Conservation (phyloP, 2,113 vertebrate species). For the Myiopsitta monachus region DNA sequence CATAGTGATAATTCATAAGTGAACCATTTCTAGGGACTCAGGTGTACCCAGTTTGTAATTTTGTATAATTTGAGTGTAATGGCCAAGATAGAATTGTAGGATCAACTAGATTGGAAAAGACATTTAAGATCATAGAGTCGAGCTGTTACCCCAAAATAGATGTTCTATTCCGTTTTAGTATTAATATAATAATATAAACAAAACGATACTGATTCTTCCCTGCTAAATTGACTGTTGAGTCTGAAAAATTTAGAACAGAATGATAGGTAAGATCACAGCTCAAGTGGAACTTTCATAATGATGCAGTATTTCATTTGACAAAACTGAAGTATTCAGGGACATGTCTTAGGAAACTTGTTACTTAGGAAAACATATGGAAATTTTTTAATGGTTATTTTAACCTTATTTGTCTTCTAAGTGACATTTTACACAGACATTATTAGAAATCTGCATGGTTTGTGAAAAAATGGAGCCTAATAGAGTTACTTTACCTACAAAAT, state of each 20-base stretch:
- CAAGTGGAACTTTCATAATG: not conserved
- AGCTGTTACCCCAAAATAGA: not conserved
- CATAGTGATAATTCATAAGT: not conserved
- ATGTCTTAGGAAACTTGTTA: not conserved
- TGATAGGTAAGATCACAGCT: not conserved
- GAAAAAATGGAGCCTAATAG: not conserved
- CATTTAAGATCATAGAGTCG: not conserved
- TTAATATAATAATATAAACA: not conserved
- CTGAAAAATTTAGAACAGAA: not conserved
- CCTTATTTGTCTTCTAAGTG: not conserved
- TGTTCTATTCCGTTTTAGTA: not conserved
- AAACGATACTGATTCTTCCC: not conserved
- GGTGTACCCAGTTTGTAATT: not conserved
- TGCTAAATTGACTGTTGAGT: not conserved
- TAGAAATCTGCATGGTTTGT: not conserved
- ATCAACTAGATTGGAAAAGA: not conserved
- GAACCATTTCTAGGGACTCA: not conserved
- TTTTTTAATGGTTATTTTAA: slow-evolving; percentile 10
- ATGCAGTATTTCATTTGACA: not conserved
- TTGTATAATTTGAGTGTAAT: not conserved
- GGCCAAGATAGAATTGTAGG: not conserved
- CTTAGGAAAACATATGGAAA: not conserved
- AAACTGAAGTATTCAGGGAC: not conserved
- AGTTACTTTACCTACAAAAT: not conserved
- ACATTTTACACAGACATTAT: not conserved